A percentile compares a stretch with the other conserved stretches of the same genome.
These are phyloP conservation scores for Pyxicephalus adspersus DNA, from an alignment of 2,113 vertebrate genomes.

Conservation along the genomic window DNA sequence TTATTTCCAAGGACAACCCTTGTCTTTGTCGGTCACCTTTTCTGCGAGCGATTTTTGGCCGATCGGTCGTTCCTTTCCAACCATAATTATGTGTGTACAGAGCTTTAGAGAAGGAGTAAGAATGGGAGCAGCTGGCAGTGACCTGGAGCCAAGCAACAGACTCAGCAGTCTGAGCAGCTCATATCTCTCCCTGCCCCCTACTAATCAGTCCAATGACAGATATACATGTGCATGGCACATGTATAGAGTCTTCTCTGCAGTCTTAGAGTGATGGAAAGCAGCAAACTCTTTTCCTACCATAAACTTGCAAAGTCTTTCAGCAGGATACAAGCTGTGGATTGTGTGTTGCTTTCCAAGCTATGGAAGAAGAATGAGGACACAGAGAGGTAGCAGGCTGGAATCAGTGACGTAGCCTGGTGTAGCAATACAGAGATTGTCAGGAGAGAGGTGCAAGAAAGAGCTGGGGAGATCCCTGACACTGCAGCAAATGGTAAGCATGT, in stretches of 20 bases:
- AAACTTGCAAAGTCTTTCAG: neutral
- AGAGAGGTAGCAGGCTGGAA: constrained; percentile 24
- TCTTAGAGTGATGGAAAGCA: constrained; percentile 12
- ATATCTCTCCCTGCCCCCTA: constrained; percentile 35
- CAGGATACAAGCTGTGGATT: neutral
- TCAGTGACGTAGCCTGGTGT: constrained; percentile 37
- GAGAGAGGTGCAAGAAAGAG: constrained; percentile 35
- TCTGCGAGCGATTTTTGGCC: no score
- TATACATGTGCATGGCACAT: neutral
- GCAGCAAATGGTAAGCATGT: constrained; percentile 56
- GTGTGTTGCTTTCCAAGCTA: neutral
- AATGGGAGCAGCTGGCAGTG: constrained; percentile 40
- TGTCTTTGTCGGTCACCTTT: no score
- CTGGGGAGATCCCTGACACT: constrained; percentile 41
- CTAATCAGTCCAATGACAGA: constrained; percentile 30
- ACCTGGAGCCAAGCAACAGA: constrained; percentile 46
- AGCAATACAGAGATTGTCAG: constrained; percentile 37
- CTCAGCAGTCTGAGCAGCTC: constrained; percentile 39
- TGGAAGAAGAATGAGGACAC: constrained; percentile 16
- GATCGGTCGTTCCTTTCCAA: no score
- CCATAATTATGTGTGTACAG: no score
- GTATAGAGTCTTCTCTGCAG: constrained; percentile 7
- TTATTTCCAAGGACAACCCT: no score
- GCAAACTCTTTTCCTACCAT: neutral
- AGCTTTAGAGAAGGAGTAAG: no score